A percentile compares a stretch with the other conserved stretches of the same genome.
Evolutionary conservation across 2,888 invertebrate genomes (phyloP).

Genomic region (Pollenia angustigena): DNA sequence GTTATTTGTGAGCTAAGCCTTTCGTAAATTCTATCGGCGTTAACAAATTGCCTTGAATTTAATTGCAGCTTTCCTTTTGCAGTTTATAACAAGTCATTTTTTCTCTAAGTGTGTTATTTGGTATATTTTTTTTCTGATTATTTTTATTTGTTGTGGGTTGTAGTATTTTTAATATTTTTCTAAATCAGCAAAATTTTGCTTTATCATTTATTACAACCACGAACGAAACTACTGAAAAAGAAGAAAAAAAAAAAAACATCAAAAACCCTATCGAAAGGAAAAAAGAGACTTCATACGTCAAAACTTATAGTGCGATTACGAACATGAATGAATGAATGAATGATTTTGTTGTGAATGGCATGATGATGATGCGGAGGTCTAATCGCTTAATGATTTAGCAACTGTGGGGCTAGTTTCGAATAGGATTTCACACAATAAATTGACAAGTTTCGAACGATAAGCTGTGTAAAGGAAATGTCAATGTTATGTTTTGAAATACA

Average conservation of each 20-base stretch:
- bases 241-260: not conserved
- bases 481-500: slow-evolving; percentile 22
- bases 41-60: too few relatives aligned
- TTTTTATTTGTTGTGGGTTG: slow-evolving; percentile 17
- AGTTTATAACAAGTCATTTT: not conserved
- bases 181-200: slow-evolving; percentile 36
- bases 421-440: slow-evolving; percentile 45
- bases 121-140: not conserved
- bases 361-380: slow-evolving; percentile 20
- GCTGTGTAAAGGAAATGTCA: slow-evolving; percentile 56
- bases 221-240: not conserved
- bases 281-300: slow-evolving; percentile 53
- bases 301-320: slow-evolving; percentile 15
- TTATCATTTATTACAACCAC: slow-evolving; percentile 45
- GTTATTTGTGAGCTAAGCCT: too few relatives aligned
- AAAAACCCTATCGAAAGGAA: slow-evolving; percentile 49
- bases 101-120: not conserved
- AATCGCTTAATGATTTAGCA: slow-evolving; percentile 50
- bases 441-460: slow-evolving; percentile 51
- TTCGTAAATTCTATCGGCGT: too few relatives aligned
- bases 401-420: slow-evolving; percentile 17
- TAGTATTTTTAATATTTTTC: not conserved
- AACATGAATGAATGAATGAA: slow-evolving; percentile 49
- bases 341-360: slow-evolving; percentile 25
- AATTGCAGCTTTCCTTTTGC: too few relatives aligned